Evolutionary conservation across 35 echinoderm and acorn worm species (phyloP).

Genomic region (Strongylocentrotus purpuratus): DNA sequence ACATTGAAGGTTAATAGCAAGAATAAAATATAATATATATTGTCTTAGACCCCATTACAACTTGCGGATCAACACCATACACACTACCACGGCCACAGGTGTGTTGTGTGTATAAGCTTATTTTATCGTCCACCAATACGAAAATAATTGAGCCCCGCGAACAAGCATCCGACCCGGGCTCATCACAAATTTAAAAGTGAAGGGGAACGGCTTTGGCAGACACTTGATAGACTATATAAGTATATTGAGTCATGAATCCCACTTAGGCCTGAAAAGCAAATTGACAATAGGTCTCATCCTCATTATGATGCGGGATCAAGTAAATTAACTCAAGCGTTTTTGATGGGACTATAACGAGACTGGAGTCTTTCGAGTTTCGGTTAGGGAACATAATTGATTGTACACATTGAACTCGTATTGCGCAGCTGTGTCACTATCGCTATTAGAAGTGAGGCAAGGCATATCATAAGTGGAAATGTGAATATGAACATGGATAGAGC

Average conservation of each 20-base stretch:
- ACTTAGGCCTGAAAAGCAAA: background rate
- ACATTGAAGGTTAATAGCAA: too few species aligned
- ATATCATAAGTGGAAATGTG: too few species aligned
- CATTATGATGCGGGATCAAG: background rate
- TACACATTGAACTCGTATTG: background rate
- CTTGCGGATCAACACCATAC: too few species aligned
- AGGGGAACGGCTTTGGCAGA: background rate
- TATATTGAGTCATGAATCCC: background rate
- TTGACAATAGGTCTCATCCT: conserved; percentile 7
- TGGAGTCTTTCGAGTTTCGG: background rate
- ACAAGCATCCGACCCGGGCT: background rate
- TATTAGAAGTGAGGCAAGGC: too few species aligned
- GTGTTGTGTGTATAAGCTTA: too few species aligned
- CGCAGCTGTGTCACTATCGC: background rate
- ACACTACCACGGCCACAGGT: too few species aligned
- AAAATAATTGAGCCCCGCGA: background rate
- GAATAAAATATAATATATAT: too few species aligned
- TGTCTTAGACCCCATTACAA: too few species aligned
- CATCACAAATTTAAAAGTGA: background rate
- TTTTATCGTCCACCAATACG: background rate
- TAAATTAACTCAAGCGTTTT: conserved; percentile 11
- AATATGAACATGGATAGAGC: too few species aligned
- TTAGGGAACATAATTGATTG: conserved; percentile 5
- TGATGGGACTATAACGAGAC: background rate
- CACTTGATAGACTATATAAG: background rate